Base-by-base conservation (phyloP, 92 coral and sea anemone species). In the Pocillopora grandis region DNA sequence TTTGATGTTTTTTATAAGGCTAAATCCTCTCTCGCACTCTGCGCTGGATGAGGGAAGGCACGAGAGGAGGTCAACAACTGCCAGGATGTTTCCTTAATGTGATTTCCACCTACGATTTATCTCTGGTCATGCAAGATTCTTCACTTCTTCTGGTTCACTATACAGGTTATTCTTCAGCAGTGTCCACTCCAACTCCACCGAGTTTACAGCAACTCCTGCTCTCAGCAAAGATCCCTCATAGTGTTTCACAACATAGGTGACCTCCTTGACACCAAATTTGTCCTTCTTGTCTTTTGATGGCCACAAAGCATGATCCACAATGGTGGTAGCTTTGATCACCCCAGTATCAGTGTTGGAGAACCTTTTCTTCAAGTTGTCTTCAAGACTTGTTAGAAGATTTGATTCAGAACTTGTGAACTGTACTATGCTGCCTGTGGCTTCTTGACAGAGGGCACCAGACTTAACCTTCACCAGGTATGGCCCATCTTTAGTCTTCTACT, bases 1-100 rank as follows among this genome's bases (percentile, higher is more conserved):
- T 17, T 85, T 85, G 77, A 85, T 85, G 76, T 85, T 75, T n/a
- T 85, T 77, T 83, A 77, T 85, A 59, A 66, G 81, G n/a, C 76
- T 85, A 31, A 85, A 76, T 7, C 86, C 86, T 82, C 79, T 58
- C 69, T 82, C 80, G 17, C 79, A 72, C 70, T 82, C 79, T 5
- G 79, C 48, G 11, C 78, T 82, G 55, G 86, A 82, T 9, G 86
- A 70, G 35, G 86, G 79, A 70, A 82, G 79, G 80, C 78, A 42
- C 27, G 77, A 52, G 68, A 85, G 83, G 83, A 85, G 88, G 88
- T 85, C 88, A 75, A 69, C 15, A 10, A 82, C 77, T 2, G 77
- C 77, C 71, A 82, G 61, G 19, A 82, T 36, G 77, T 82, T 82
- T 36, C 17, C 70, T 71, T 71, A 82, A 15, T 18, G 58, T 0